Evolutionary conservation across 2,888 invertebrate genomes (phyloP).

Genomic region (Galerucella calmariensis): DNA sequence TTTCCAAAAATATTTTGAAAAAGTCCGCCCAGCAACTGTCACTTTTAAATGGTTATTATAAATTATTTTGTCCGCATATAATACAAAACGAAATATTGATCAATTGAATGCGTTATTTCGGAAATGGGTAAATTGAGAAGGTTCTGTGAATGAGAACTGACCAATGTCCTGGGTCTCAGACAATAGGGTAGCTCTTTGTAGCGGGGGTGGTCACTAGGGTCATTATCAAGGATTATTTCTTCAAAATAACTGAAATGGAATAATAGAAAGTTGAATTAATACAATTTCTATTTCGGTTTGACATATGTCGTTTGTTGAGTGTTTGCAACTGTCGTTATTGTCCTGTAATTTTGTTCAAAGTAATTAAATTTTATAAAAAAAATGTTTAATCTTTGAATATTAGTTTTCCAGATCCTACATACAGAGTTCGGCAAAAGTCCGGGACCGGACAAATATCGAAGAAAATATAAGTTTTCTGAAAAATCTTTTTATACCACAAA

Average conservation of each 20-base stretch:
- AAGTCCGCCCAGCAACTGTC: conserved; percentile 38
- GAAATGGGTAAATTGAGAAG: conserved; percentile 40
- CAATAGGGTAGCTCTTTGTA: conserved; percentile 37
- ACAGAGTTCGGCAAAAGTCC: too few species aligned
- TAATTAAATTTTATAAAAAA: too few species aligned
- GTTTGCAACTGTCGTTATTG: conserved; percentile 26
- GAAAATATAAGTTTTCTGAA: too few species aligned
- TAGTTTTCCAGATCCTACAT: too few species aligned
- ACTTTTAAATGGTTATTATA: conserved; percentile 33
- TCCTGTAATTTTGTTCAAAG: too few species aligned
- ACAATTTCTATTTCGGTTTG: conserved; percentile 30
- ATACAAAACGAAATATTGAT: conserved; percentile 34
- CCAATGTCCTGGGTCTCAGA: conserved; percentile 45
- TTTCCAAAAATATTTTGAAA: conserved; percentile 30
- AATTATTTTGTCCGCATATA: conserved; percentile 37
- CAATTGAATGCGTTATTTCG: conserved; percentile 31
- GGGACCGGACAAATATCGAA: too few species aligned
- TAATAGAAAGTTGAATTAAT: conserved; percentile 34
- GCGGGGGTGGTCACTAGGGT: conserved; percentile 50
- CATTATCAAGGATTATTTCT: conserved; percentile 54
- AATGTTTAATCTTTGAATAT: too few species aligned
- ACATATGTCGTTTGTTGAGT: conserved; percentile 39
- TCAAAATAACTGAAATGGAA: conserved; percentile 44
- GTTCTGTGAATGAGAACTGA: conserved; percentile 42
- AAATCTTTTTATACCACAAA: too few species aligned